phyloP scores from a whole-genome alignment of 2,888 invertebrate genomes.

The Rhagonycha fulva region DNA sequence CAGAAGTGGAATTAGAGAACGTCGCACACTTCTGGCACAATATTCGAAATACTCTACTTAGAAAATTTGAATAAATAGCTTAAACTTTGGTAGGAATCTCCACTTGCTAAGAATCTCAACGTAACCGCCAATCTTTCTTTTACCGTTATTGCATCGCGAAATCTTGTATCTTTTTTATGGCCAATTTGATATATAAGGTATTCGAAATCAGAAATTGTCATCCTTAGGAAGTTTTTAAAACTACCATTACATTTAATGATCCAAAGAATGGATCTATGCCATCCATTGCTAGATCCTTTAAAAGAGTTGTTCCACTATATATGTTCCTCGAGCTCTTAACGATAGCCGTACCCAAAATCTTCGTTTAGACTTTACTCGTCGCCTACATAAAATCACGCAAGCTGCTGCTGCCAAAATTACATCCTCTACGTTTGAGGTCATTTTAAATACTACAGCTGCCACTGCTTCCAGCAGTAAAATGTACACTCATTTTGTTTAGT shows the following conservation, averaged over 20 bases:
- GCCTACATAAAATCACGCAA: neutral
- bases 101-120: neutral
- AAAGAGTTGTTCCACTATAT: neutral
- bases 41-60: neutral
- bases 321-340: neutral
- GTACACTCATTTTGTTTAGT: too few relatives aligned
- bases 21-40: neutral
- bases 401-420: slow-evolving; percentile 3
- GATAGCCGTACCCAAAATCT: neutral
- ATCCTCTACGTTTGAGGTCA: neutral
- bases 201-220: slow-evolving; percentile 6
- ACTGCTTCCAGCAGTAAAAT: neutral
- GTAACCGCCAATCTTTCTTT: neutral
- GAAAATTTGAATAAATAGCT: neutral
- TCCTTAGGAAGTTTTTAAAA: slow-evolving; percentile 1
- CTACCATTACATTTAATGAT: neutral
- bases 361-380: neutral
- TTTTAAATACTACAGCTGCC: neutral
- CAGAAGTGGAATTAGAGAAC: slow-evolving; percentile 8
- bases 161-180: neutral
- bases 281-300: neutral
- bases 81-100: neutral
- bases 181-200: neutral
- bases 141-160: neutral
- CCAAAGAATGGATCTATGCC: neutral